A percentile compares a stretch with the other conserved stretches of the same genome.
Evolutionary conservation across 1,140 invertebrate genomes (phyloP).

Genomic region (Linepithema humile): DNA sequence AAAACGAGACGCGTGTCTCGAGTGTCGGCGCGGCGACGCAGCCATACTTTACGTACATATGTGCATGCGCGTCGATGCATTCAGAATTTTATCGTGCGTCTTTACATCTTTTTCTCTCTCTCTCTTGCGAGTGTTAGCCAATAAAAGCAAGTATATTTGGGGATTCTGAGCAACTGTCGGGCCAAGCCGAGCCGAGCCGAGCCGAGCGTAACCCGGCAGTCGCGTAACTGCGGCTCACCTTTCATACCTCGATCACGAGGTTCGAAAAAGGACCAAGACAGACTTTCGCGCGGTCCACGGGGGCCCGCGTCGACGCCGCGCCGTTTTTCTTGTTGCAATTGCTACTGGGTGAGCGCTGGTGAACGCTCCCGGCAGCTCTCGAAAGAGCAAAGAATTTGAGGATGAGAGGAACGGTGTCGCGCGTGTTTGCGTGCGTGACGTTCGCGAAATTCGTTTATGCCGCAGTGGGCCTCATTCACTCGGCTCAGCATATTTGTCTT

Average conservation of each 20-base stretch:
- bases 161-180: constrained; percentile 21
- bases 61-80: constrained; percentile 18
- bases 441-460: constrained; percentile 29
- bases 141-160: neutral
- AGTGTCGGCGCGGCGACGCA: constrained; percentile 58
- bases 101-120: neutral
- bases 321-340: constrained; percentile 28
- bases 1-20: constrained; percentile 67
- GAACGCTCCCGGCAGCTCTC: neutral
- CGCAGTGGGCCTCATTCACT: neutral
- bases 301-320: neutral
- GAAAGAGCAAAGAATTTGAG: neutral
- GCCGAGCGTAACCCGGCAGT: constrained; percentile 64
- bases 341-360: constrained; percentile 9
- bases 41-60: constrained; percentile 30
- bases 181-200: neutral
- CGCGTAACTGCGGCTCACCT: constrained; percentile 68
- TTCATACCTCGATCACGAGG: constrained; percentile 62
- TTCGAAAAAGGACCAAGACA: constrained; percentile 33
- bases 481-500: constrained; percentile 22
- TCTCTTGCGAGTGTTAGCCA: neutral
- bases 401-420: neutral
- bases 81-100: neutral
- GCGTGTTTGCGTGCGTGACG: constrained; percentile 20
- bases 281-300: neutral